These are phyloP conservation scores for Psilopogon haemacephalus DNA, from an alignment of 2,113 vertebrate species.

Conservation along the genomic window DNA sequence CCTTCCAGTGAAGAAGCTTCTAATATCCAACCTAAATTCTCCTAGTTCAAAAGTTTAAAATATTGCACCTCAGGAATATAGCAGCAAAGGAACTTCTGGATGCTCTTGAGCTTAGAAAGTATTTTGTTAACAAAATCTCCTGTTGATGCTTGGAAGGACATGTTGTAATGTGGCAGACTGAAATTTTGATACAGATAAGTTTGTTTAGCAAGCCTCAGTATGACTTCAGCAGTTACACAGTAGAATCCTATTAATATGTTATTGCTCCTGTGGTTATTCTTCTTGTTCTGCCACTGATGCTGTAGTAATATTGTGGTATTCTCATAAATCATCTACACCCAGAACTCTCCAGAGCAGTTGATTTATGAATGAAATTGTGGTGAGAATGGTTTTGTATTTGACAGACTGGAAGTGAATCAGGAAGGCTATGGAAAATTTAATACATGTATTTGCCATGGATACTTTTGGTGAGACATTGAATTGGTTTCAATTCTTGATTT, in stretches of 20 bases:
- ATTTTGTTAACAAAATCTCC: background rate
- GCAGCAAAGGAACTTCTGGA: background rate
- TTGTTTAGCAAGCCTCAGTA: background rate
- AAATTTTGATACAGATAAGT: background rate
- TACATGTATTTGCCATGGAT: background rate
- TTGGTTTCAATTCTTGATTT: background rate
- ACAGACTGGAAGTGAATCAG: background rate
- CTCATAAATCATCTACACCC: background rate
- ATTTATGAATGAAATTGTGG: background rate
- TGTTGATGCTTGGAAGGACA: background rate
- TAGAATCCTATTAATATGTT: background rate
- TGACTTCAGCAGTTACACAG: background rate
- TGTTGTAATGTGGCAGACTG: background rate
- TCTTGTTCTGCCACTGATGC: background rate
- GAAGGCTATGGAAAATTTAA: background rate
- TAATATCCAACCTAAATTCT: too few relatives aligned
- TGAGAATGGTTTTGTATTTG: background rate
- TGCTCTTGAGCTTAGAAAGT: background rate
- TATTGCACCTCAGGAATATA: background rate
- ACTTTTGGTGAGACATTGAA: background rate
- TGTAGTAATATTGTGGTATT: background rate
- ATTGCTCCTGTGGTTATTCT: background rate
- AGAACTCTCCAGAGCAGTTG: background rate
- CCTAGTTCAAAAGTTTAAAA: background rate
- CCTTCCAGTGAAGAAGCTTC: too few relatives aligned